Base-by-base conservation (phyloP, 2,113 vertebrate species). In the Cheilinus undulatus region DNA sequence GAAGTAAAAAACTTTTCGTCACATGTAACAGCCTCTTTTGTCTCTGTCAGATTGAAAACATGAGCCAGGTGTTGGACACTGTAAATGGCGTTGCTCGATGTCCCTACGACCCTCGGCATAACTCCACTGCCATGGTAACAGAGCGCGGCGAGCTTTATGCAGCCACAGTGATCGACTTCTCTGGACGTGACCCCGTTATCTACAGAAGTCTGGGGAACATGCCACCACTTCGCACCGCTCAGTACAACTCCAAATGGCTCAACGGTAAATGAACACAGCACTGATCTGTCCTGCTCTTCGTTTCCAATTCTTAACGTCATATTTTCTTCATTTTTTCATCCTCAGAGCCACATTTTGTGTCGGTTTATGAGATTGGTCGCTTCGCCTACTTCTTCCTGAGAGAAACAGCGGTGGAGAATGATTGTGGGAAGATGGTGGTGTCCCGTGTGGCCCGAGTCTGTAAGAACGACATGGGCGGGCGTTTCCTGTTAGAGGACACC, bases 191-290 rank as follows among this genome's bases (percentile, higher is more conserved):
- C 83, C 97, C 97, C 0, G 97, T 97, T 61, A 96, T 99, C 80
- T 99, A 99, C 87, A 94, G 97, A 38, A 98, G 97, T 34, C 92
- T 99, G 69, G 97, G 97, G 1, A 70, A 90, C 23, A 92, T 97
- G 81, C 96, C 97, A 0, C 96, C 97, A 0, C 95, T 99, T 7
- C 95, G 97, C 67, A 96, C 95, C 0, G 97, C 96, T 0, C 97
- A 99, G 84, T 99, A 99, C 91, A 99, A 99, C 92, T 99, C 97
- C 73, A 98, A 97, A 59, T 99, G 97, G 97, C 94, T 99, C 48
- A 98, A 98, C 12, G 97, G 97, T 98, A 84, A 90, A 86, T 5
- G 67, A 22, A 62, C 17, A 8, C 26, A 27, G 7, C 14, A 8
- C 22, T 3, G 0, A 19, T 56, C 38, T 20, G 8, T 45, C 0